Base-by-base conservation (phyloP, 2,797 vertebrate species). In the Acanthurus lineatus region DNA sequence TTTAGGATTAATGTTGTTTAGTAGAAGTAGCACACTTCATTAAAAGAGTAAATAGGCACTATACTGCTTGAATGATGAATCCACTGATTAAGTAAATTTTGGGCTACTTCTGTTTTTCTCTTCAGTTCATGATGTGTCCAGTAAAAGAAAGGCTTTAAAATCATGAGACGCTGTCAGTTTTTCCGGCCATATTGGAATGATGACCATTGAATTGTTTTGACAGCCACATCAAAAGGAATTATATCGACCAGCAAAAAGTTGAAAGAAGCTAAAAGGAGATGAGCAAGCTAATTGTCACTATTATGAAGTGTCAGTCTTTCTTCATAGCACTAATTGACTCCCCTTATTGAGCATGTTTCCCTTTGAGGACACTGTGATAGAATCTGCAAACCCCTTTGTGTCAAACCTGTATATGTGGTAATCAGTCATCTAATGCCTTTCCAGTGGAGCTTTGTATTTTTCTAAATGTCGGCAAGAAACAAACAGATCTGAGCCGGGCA, bases 261-360 rank as follows among this genome's bases (percentile, higher is more conserved):
- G 48, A 81, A 78, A 71, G 60, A 80, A 58, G 53, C 48, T 40
- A 45, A 76, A 66, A 59, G 53, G n/a, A 81, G 61, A 86, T 38
- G 68, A 76, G 69, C 63, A 84, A 44, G 59, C 66, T 76, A 84
- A 91, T 80, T 83, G 48, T 62, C 57, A 64, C 38, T 80, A 78
- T 86, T 76, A 83, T 69, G 52, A 84, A 70, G 65, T 60, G 69
- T 45, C 75, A 82, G 79, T 83, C 52, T 77, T 78, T 64, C 64
- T 73, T 79, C 65, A 52, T 48, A 40, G 45, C 38, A 51, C 59
- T 83, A 79, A 90, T 79, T 85, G 67, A 82, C 72, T 83, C 42
- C 45, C 64, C 56, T 69, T 74, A 77, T 71, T 83, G 69, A 84
- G 62, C 3, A 1, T 6, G 25, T 78, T 73, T 86, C 58, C 65